Percentiles rank a stretch among this genome's conserved stretches.
Evolutionary conservation across 2,113 vertebrate species (phyloP).

Genomic region (Rhineura floridana): DNA sequence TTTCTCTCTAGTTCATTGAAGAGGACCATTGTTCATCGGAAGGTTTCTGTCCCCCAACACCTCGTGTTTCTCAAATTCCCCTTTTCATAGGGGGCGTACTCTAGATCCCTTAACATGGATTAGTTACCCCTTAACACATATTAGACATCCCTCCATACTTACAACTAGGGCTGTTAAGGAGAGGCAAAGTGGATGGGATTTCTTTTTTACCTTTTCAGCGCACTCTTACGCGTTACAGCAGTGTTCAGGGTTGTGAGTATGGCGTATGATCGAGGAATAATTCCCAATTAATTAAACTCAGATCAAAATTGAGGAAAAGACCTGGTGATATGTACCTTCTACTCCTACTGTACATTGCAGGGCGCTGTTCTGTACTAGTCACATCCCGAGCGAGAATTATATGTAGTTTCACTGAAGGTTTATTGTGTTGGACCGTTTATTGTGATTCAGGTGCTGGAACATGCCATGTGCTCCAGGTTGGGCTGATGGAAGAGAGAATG

Average conservation of each 20-base stretch:
- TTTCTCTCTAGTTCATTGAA: neutral
- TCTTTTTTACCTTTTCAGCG: neutral
- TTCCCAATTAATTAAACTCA: neutral
- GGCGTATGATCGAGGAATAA: neutral
- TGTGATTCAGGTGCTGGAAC: neutral
- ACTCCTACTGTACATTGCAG: too few relatives aligned
- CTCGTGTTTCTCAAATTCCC: conserved; percentile 1
- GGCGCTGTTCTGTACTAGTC: neutral
- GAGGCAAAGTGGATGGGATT: neutral
- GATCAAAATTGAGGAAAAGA: neutral
- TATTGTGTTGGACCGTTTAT: neutral
- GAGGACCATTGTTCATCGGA: conserved; percentile 18
- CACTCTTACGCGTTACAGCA: neutral
- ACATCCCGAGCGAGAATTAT: neutral
- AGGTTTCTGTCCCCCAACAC: neutral
- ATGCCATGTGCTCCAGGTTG: too few relatives aligned
- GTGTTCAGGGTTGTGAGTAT: neutral
- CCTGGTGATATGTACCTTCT: neutral
- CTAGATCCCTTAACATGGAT: neutral
- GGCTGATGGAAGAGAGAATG: neutral
- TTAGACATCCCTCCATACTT: neutral
- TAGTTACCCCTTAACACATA: conserved; percentile 5
- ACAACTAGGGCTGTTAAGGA: neutral
- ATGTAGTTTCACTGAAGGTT: neutral
- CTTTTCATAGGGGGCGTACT: neutral